Evolutionary conservation across 2,888 invertebrate species (phyloP).

Genomic region (Caenorhabditis plicata): DNA sequence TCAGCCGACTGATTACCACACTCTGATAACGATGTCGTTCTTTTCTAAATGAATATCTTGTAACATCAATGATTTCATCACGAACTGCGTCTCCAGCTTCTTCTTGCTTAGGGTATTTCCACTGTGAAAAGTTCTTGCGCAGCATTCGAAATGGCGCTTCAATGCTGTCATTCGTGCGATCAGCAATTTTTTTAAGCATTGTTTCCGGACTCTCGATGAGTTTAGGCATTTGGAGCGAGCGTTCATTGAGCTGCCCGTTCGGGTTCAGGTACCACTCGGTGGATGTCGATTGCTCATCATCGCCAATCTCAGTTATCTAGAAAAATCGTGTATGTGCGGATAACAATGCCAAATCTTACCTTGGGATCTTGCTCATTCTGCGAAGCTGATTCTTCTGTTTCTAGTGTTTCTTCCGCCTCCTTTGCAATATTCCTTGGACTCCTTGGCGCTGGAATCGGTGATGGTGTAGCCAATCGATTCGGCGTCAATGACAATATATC

Average conservation of each 20-base stretch:
- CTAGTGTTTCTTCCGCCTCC: not conserved
- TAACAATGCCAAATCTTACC: conserved; percentile 1
- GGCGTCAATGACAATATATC: conserved; percentile 25
- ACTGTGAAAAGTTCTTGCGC: conserved; percentile 28
- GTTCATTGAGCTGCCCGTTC: conserved; percentile 55
- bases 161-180: conserved; percentile 24
- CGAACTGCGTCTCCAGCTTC: not conserved
- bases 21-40: conserved; percentile 7
- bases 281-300: conserved; percentile 4
- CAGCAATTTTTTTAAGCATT: conserved; percentile 32
- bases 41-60: conserved; percentile 15
- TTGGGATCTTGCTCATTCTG: not conserved
- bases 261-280: conserved; percentile 54
- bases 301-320: not conserved
- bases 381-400: not conserved
- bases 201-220: conserved; percentile 38
- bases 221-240: conserved; percentile 55
- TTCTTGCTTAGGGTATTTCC: conserved; percentile 7
- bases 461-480: conserved; percentile 9
- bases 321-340: not conserved
- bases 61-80: not conserved
- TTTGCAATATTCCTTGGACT: conserved; percentile 7
- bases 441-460: conserved; percentile 30
- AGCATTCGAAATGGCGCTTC: conserved; percentile 36
- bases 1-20: conserved; percentile 28